Percentiles rank a stretch among this genome's conserved stretches.
Conservation (phyloP, 2,797 vertebrate species). For the Eidolon dupreanum region DNA sequence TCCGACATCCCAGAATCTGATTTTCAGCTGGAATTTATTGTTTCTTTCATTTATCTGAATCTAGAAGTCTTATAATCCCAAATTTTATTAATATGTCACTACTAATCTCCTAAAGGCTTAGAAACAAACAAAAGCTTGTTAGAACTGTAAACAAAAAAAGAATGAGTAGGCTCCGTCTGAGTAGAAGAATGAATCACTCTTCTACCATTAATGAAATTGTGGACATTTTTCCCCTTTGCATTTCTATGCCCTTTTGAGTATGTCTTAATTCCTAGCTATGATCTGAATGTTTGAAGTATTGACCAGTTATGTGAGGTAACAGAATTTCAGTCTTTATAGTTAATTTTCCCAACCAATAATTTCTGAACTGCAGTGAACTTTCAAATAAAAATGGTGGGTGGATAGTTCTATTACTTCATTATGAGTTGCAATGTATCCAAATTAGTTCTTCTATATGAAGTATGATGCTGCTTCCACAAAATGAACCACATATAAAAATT, state of each 20-base stretch:
- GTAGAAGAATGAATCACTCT: background rate
- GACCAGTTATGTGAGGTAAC: background rate
- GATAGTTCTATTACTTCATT: background rate
- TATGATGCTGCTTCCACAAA: background rate
- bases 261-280: background rate
- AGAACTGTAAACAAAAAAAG: background rate
- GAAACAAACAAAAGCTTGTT: background rate
- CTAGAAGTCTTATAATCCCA: background rate
- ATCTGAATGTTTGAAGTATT: conserved; percentile 11
- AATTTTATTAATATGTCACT: background rate
- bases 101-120: background rate
- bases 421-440: background rate
- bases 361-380: background rate
- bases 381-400: background rate
- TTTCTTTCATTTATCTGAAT: conserved; percentile 3
- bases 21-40: background rate
- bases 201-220: background rate
- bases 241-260: background rate
- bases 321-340: background rate
- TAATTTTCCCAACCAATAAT: background rate
- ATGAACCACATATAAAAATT: background rate
- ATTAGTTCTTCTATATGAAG: background rate
- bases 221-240: background rate
- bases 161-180: background rate
- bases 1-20: background rate